Conservation (phyloP, 2,888 invertebrate species). For the Epicampocera succincta region DNA sequence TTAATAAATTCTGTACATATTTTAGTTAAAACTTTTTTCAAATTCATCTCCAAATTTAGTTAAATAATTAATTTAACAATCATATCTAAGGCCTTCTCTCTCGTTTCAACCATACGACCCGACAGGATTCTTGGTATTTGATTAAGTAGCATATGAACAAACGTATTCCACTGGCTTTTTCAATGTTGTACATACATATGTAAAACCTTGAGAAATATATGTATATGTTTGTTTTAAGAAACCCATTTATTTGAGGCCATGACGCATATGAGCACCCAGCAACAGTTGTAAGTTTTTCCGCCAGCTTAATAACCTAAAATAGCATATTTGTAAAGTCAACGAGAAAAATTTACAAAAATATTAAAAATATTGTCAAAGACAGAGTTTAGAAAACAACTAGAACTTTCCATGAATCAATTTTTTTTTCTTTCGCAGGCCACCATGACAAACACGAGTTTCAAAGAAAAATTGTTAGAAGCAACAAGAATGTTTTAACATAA, state of each 20-base stretch:
- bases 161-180: neutral
- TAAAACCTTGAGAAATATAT: neutral
- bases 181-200: neutral
- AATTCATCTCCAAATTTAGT: too few species aligned
- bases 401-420: conserved; percentile 12
- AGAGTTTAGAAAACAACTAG: conserved; percentile 38
- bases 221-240: neutral
- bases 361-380: conserved; percentile 40
- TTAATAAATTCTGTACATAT: too few species aligned
- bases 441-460: conserved; percentile 59
- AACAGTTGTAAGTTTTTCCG: neutral
- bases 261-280: neutral
- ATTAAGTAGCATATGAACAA: neutral
- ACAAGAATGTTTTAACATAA: conserved; percentile 65
- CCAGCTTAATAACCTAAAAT: conserved; percentile 8
- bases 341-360: conserved; percentile 1
- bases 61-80: too few species aligned
- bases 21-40: too few species aligned
- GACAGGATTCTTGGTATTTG: too few species aligned
- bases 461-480: conserved; percentile 54
- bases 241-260: conserved; percentile 21
- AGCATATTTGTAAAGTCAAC: neutral
- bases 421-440: conserved; percentile 32
- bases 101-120: too few species aligned
- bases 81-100: too few species aligned